Evolutionary conservation across 37 sponge, comb jelly and placozoan species (phyloP).

Genomic region (Axinella damicornis): DNA sequence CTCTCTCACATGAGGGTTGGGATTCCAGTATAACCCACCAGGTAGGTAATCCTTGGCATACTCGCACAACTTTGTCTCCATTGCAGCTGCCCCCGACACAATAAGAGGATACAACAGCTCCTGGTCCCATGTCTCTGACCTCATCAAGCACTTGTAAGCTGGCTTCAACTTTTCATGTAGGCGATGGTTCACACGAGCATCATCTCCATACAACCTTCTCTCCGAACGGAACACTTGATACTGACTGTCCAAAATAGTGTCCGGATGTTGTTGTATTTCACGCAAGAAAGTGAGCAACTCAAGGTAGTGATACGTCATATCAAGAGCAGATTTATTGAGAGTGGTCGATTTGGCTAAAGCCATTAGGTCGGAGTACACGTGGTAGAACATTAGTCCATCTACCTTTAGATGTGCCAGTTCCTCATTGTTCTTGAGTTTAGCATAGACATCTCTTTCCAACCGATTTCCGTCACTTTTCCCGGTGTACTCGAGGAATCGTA

Average conservation of each 20-base stretch:
- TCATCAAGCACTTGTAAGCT: too few relatives aligned
- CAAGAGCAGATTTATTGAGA: slow-evolving; percentile 28
- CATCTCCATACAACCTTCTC: slow-evolving; percentile 28
- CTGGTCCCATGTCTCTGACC: too few relatives aligned
- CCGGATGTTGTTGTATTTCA: slow-evolving; percentile 8
- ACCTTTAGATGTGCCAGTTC: slow-evolving; percentile 30
- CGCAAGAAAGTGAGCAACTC: slow-evolving; percentile 38
- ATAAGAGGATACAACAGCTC: neutral
- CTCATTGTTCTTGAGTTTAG: too few relatives aligned
- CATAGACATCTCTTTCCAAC: too few relatives aligned
- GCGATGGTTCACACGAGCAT: slow-evolving; percentile 23
- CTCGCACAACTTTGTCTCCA: slow-evolving; percentile 6
- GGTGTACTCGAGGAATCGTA: slow-evolving; percentile 33
- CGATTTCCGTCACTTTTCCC: too few relatives aligned
- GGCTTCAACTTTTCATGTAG: neutral
- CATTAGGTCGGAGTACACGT: slow-evolving; percentile 47
- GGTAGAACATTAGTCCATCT: slow-evolving; percentile 55
- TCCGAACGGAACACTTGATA: slow-evolving; percentile 44
- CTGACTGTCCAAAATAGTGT: neutral
- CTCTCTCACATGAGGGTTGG: neutral
- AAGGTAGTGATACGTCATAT: slow-evolving; percentile 56
- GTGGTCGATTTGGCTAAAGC: slow-evolving; percentile 25
- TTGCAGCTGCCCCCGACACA: slow-evolving; percentile 4
- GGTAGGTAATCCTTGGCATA: slow-evolving; percentile 46
- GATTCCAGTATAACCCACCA: slow-evolving; percentile 56